phyloP scores from a whole-genome alignment of 2,113 vertebrate genomes.

The Proterorhinus semilunaris region DNA sequence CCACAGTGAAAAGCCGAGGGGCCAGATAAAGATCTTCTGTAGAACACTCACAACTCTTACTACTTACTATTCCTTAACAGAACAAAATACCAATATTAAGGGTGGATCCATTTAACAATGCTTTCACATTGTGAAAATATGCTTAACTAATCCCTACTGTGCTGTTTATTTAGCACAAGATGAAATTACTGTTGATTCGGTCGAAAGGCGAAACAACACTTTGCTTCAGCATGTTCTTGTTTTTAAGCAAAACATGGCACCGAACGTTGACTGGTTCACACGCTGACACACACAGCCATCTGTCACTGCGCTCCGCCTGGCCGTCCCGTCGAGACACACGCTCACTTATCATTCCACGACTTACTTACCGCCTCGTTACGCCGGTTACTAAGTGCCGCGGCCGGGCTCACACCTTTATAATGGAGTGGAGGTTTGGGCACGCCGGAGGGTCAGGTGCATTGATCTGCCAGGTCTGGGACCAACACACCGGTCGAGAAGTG shows the following conservation, averaged over 20 bases:
- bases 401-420: conserved; percentile 52
- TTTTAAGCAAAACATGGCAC: conserved; percentile 51
- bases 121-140: background rate
- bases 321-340: conserved; percentile 59
- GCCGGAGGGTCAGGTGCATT: conserved; percentile 44
- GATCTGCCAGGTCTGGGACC: conserved; percentile 49
- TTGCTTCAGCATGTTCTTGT: conserved; percentile 35
- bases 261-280: conserved; percentile 39
- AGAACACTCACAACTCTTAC: too few species aligned
- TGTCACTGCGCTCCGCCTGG: conserved; percentile 52
- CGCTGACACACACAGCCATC: conserved; percentile 66
- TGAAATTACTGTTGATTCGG: background rate
- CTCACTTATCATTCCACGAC: conserved; percentile 70
- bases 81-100: too few species aligned
- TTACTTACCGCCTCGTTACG: conserved; percentile 68
- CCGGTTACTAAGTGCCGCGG: conserved; percentile 37
- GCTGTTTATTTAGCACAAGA: background rate
- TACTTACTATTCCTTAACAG: too few species aligned
- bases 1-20: too few species aligned
- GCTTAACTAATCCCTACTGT: background rate
- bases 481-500: background rate
- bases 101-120: too few species aligned
- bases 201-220: conserved; percentile 20
- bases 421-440: conserved; percentile 33
- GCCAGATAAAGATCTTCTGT: too few species aligned